Conservation (phyloP, 2,113 vertebrate genomes). For the Zosterops japonicus region DNA sequence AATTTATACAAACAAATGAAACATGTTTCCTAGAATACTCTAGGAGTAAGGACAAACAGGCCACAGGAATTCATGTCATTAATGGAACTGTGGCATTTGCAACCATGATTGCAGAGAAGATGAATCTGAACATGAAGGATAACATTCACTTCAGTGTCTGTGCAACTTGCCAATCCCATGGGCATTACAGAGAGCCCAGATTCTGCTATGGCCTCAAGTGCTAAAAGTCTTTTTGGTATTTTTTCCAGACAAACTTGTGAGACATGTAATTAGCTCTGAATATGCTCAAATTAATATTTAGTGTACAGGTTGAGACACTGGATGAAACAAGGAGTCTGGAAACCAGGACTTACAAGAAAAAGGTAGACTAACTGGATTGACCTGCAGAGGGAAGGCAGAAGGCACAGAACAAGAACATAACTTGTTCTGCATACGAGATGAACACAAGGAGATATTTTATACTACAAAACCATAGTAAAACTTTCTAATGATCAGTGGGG, state of each 20-base stretch:
- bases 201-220: not conserved
- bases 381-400: not conserved
- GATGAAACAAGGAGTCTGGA: not conserved
- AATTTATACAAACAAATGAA: not conserved
- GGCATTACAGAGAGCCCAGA: not conserved
- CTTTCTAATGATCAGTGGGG: not conserved
- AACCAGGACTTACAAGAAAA: not conserved
- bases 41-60: not conserved
- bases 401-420: not conserved
- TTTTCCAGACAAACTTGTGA: not conserved
- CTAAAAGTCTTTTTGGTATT: not conserved
- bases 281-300: not conserved
- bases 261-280: not conserved
- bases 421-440: not conserved
- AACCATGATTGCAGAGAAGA: not conserved
- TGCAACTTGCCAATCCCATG: not conserved
- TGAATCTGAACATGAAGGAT: not conserved
- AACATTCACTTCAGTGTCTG: not conserved
- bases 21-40: not conserved
- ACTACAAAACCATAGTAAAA: not conserved
- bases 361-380: not conserved
- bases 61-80: not conserved
- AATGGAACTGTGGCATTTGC: not conserved
- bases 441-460: not conserved
- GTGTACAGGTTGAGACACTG: not conserved